phyloP scores from a whole-genome alignment of 2,797 vertebrate genomes.

The Champsocephalus gunnari region DNA sequence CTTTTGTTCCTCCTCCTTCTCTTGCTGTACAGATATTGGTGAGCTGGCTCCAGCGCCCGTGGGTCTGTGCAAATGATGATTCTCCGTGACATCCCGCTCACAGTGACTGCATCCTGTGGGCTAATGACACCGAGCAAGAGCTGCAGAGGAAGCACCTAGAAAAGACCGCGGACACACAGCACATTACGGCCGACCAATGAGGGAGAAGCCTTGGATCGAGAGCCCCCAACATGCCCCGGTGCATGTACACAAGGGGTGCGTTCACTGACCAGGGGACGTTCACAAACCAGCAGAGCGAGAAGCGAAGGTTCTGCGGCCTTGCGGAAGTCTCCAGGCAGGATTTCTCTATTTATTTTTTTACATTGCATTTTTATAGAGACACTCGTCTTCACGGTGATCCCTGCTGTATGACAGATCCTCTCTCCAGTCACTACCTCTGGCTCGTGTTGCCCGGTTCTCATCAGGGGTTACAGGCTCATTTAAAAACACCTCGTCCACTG shows the following conservation, averaged over 20 bases:
- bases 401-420: conserved; percentile 14
- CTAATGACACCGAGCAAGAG: conserved; percentile 72
- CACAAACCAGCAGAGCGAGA: conserved; percentile 33
- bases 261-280: conserved; percentile 4
- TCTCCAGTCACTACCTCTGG: conserved; percentile 20
- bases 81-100: conserved; percentile 68
- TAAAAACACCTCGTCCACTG: neutral
- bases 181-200: conserved; percentile 53
- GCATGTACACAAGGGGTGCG: conserved; percentile 6
- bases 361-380: neutral
- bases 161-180: conserved; percentile 57
- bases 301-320: conserved; percentile 17
- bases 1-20: conserved; percentile 39
- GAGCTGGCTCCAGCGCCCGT: conserved; percentile 57
- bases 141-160: conserved; percentile 65
- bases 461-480: neutral
- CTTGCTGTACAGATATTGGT: conserved; percentile 45
- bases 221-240: conserved; percentile 25
- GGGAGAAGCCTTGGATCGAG: conserved; percentile 8
- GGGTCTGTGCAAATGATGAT: conserved; percentile 72
- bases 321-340: conserved; percentile 6
- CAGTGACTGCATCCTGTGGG: conserved; percentile 72
- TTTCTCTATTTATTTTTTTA: conserved; percentile 6
- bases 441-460: too few species aligned
- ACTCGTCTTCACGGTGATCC: conserved; percentile 8